Base-by-base conservation (phyloP, 92 coral and sea anemone genomes). In the Epizoanthus stellaris region DNA sequence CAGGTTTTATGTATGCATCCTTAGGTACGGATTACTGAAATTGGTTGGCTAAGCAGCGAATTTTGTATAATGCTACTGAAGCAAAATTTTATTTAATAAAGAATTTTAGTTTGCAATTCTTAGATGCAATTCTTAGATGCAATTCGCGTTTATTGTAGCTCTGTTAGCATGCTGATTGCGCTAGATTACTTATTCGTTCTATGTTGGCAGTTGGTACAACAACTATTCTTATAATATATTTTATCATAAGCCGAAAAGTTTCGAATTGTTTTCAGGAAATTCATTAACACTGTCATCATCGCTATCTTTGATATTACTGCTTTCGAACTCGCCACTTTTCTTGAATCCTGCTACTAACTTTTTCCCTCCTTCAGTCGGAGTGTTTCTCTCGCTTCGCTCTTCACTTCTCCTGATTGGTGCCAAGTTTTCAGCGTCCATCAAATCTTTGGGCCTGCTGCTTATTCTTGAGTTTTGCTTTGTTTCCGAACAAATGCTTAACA, bases 401-500 rank as follows among this genome's bases (percentile, higher is more conserved):
- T 58, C 82, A 3, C 8, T 76, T 79, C 72, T 64, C 49, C 71
- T 19, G 83, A 43, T 61, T 40, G 40, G 83, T 79, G 57, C 23
- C 70, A 63, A n/a, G 56, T 60, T 5, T 20, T 43, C 83, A 19
- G 39, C 57, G 60, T 79, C 54, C 12, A 34, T 21, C 17, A 10
- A 5, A 79, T 25, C 25, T 43, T 23, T 57, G 20, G 67, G 53
- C 7, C 72, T 20, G 25, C 9, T 34, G 8, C 21, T 38, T 4
- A 5, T 8, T n/a, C 49, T 3, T 62, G 70, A 40, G 0, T 59
- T 40, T 11, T 63, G 71, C 40, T 79, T 79, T 21, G 45, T 63
- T 62, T 79, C 83, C 12, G 83, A 79, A 63, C 38, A 87, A 20
- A 89, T 81, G n/a, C 80, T 76, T 4, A 88, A 67, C 61, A 94